Conservation (phyloP, 1,140 invertebrate species). For the Tetraneura akinire region DNA sequence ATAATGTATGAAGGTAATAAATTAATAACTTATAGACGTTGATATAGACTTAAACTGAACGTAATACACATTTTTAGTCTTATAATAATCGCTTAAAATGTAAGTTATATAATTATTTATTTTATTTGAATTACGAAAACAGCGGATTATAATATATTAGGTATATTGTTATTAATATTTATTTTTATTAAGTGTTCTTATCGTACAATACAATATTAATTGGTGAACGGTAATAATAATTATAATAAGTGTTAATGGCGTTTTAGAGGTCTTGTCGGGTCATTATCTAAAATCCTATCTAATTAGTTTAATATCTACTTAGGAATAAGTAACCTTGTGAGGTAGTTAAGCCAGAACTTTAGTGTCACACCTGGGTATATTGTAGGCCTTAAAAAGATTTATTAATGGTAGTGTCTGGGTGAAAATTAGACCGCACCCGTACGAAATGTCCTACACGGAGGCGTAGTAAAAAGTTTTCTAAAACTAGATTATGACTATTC, state of each 20-base stretch:
- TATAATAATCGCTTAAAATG: too few species aligned
- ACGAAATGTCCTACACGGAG: neutral
- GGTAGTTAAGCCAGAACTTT: conserved; percentile 3
- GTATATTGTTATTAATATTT: neutral
- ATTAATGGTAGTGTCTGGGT: conserved; percentile 15
- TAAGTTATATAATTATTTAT: too few species aligned
- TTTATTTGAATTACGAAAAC: too few species aligned
- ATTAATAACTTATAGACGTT: too few species aligned
- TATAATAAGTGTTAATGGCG: neutral
- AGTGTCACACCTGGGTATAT: conserved; percentile 4
- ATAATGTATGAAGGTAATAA: too few species aligned
- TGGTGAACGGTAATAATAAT: neutral
- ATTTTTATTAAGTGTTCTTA: neutral
- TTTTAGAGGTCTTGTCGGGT: neutral
- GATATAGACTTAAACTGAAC: too few species aligned
- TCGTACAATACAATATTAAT: too few species aligned
- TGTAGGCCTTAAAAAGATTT: conserved; percentile 11
- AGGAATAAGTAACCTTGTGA: neutral
- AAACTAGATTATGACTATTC: neutral
- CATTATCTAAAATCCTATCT: neutral
- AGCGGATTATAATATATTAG: too few species aligned
- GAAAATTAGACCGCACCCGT: conserved; percentile 30
- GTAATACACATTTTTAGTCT: too few species aligned
- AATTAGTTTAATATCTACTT: conserved; percentile 26
- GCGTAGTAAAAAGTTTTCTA: conserved; percentile 17